These are phyloP conservation scores for Cotesia typhae DNA, from an alignment of 1,140 invertebrate genomes.

Conservation along the genomic window DNA sequence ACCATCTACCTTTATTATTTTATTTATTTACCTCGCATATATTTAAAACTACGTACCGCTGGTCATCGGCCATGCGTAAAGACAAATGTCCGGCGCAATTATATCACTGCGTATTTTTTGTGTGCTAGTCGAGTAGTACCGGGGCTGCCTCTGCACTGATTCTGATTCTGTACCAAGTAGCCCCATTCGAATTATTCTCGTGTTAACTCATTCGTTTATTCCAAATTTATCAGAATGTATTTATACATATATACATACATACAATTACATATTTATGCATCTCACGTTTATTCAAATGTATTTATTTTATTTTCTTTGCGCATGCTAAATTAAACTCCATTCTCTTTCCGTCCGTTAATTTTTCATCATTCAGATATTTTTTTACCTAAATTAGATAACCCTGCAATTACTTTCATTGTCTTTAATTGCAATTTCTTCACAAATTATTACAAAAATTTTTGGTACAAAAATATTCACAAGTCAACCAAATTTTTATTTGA, in stretches of 20 bases:
- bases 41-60: neutral
- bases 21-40: no score
- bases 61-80: constrained; percentile 13
- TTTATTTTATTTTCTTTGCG: neutral
- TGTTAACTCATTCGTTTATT: constrained; percentile 4
- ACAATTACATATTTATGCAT: no score
- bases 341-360: constrained; percentile 18
- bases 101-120: constrained; percentile 6
- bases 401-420: no score
- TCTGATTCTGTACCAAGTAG: no score
- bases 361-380: constrained; percentile 17
- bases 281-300: neutral
- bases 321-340: neutral
- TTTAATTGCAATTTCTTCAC: no score
- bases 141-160: neutral
- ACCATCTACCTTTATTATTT: no score
- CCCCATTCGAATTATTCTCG: constrained; percentile 4
- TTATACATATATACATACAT: neutral
- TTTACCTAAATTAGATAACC: neutral
- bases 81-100: constrained; percentile 13
- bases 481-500: no score
- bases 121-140: neutral
- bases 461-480: no score
- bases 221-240: constrained; percentile 10
- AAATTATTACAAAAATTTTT: no score